Evolutionary conservation across 2,888 invertebrate species (phyloP).

Genomic region (Pandemis cinnamomeana): DNA sequence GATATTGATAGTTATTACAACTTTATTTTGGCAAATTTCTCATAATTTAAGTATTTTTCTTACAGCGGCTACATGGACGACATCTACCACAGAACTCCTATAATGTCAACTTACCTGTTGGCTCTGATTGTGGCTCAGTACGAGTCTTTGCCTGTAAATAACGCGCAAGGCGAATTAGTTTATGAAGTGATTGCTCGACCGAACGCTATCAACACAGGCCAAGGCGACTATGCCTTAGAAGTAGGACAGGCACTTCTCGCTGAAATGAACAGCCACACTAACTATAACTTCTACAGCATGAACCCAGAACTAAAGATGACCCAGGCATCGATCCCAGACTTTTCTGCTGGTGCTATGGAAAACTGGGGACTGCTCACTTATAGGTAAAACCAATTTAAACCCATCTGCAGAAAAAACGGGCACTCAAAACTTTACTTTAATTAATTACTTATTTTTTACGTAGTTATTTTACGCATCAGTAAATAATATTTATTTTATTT

Average conservation of each 20-base stretch:
- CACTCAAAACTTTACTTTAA: no score
- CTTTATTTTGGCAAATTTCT: no score
- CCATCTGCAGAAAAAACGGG: no score
- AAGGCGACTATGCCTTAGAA: slow-evolving; percentile 72
- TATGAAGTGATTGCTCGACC: slow-evolving; percentile 79
- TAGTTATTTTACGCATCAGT: no score
- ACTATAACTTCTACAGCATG: slow-evolving; percentile 73
- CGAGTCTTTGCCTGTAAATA: slow-evolving; percentile 47
- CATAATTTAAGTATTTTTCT: not conserved
- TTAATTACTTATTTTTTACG: no score
- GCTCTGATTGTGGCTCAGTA: slow-evolving; percentile 88
- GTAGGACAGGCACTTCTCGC: slow-evolving; percentile 73
- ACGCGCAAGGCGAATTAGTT: slow-evolving; percentile 43
- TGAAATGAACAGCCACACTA: slow-evolving; percentile 85
- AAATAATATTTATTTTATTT: no score
- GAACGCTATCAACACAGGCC: slow-evolving; percentile 62
- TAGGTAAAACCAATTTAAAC: slow-evolving; percentile 68
- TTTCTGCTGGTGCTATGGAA: slow-evolving; percentile 92
- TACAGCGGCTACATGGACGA: slow-evolving; percentile 66
- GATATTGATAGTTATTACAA: no score
- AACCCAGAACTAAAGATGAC: slow-evolving; percentile 84
- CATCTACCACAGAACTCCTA: slow-evolving; percentile 69
- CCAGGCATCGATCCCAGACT: slow-evolving; percentile 91
- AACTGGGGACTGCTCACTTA: slow-evolving; percentile 94
- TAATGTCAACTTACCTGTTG: slow-evolving; percentile 88